A percentile compares a stretch with the other conserved stretches of the same genome.
These are phyloP conservation scores for Sinocyclocheilus grahami DNA, from an alignment of 2,113 vertebrate species.

Conservation along the genomic window DNA sequence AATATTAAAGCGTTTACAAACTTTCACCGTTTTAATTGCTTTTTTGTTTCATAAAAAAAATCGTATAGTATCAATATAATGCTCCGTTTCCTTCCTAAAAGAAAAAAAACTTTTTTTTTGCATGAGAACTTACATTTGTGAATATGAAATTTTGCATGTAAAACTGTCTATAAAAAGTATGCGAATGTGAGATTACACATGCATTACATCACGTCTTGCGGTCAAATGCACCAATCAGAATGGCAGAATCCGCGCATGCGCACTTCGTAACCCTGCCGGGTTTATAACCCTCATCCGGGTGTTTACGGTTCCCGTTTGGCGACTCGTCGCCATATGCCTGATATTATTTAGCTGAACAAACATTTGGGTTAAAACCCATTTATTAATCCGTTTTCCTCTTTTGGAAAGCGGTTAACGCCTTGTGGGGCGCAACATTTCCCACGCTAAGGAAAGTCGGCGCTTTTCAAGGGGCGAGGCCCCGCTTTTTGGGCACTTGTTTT, in stretches of 20 bases:
- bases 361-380: slow-evolving; percentile 48
- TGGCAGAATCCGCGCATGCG: background rate
- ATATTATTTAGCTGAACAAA: slow-evolving; percentile 29
- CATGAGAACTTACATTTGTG: too few relatives aligned
- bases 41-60: too few relatives aligned
- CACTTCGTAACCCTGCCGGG: background rate
- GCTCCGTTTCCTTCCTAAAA: too few relatives aligned
- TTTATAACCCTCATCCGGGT: slow-evolving; percentile 79
- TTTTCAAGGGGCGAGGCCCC: slow-evolving; percentile 70
- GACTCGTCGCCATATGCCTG: slow-evolving; percentile 84
- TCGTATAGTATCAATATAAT: too few relatives aligned
- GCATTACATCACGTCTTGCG: background rate
- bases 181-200: background rate
- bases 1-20: too few relatives aligned
- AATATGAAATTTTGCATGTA: too few relatives aligned
- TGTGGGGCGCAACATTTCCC: slow-evolving; percentile 60
- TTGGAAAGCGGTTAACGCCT: slow-evolving; percentile 65
- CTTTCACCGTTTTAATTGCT: too few relatives aligned
- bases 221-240: slow-evolving; percentile 27
- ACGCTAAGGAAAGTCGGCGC: slow-evolving; percentile 45
- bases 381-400: slow-evolving; percentile 61
- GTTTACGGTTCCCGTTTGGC: slow-evolving; percentile 75
- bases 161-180: background rate
- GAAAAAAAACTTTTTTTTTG: too few relatives aligned
- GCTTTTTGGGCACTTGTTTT: slow-evolving; percentile 67